phyloP scores from a whole-genome alignment of 2,888 invertebrate species.

The Drosophila planitibia region DNA sequence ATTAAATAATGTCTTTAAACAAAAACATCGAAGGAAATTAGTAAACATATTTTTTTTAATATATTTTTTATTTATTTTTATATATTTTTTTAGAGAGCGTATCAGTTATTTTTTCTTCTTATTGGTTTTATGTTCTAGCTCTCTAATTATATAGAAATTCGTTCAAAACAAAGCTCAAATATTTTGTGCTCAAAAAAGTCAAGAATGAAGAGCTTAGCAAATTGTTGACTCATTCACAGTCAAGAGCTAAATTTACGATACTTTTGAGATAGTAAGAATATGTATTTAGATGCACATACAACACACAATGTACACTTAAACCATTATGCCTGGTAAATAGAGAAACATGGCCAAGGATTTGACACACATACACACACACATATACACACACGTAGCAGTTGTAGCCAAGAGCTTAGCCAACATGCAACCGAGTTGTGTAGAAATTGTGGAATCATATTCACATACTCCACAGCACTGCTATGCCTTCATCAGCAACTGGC shows the following conservation, averaged over 20 bases:
- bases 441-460: constrained; percentile 23
- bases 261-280: constrained; percentile 22
- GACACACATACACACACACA: constrained; percentile 3
- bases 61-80: too few species aligned
- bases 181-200: not conserved
- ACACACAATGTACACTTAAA: constrained; percentile 9
- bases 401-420: constrained; percentile 35
- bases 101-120: not conserved
- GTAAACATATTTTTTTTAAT: too few species aligned
- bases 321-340: constrained; percentile 35
- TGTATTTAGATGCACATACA: not conserved
- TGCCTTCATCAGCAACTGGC: constrained; percentile 3
- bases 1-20: not conserved
- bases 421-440: constrained; percentile 24
- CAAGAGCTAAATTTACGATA: not conserved
- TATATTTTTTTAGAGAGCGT: not conserved
- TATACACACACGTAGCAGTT: constrained; percentile 35
- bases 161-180: not conserved
- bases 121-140: not conserved
- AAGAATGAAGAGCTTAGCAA: constrained; percentile 17
- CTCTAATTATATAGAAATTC: not conserved
- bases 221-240: constrained; percentile 24
- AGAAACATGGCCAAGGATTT: constrained; percentile 41
- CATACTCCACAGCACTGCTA: not conserved
- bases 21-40: not conserved